phyloP scores from a whole-genome alignment of 2,113 vertebrate genomes.

The Cercopithecus mona region DNA sequence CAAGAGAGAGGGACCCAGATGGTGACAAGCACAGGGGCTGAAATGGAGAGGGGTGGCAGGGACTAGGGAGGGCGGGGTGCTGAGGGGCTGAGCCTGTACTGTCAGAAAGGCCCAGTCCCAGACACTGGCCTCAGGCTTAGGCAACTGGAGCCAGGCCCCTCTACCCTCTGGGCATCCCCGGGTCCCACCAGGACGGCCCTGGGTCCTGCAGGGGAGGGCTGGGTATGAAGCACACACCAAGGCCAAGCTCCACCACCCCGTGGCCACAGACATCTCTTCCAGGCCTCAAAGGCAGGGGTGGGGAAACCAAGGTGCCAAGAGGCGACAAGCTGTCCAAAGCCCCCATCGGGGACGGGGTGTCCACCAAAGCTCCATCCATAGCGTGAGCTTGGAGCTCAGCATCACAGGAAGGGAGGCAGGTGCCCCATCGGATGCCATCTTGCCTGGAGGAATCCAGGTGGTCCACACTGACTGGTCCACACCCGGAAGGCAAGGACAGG shows the following conservation, averaged over 20 bases:
- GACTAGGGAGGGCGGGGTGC: not conserved
- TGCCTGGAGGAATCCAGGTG: fast-evolving
- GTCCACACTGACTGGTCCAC: not conserved
- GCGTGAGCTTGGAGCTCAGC: not conserved
- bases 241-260: fast-evolving
- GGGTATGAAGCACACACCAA: fast-evolving
- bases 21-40: too few relatives aligned
- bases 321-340: not conserved
- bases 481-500: not conserved
- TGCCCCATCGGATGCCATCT: not conserved
- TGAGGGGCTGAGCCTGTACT: too few relatives aligned
- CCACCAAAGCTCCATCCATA: not conserved
- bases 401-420: not conserved
- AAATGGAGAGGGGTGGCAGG: not conserved
- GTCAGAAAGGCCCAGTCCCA: too few relatives aligned
- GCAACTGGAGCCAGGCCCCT: not conserved
- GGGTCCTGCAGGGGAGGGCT: not conserved
- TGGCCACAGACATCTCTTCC: not conserved
- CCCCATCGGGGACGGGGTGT: not conserved
- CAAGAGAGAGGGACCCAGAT: not conserved
- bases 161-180: not conserved
- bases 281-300: not conserved
- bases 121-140: too few relatives aligned
- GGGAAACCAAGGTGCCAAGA: not conserved
- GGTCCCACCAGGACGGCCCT: not conserved